A percentile compares a stretch with the other conserved stretches of the same genome.
Evolutionary conservation across 2,797 vertebrate genomes (phyloP).

Genomic region (Sphenopsis melanotis): DNA sequence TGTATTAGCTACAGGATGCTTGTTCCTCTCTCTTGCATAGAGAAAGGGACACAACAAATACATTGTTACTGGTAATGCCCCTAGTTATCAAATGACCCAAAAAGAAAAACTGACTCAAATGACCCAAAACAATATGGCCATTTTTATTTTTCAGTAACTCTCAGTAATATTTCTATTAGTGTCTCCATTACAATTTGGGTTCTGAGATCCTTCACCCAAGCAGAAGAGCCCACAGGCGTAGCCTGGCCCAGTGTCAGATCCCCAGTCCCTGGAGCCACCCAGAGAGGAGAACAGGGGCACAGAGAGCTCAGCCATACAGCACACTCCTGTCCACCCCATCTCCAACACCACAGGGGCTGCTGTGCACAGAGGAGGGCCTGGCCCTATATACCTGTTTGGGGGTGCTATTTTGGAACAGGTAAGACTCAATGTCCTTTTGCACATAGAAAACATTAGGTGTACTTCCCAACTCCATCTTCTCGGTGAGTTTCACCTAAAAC

Average conservation of each 20-base stretch:
- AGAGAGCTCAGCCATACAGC: neutral
- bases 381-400: neutral
- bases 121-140: neutral
- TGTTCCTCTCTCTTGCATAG: neutral
- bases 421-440: neutral
- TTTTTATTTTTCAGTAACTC: neutral
- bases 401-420: neutral
- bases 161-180: neutral
- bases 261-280: neutral
- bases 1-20: neutral
- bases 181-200: neutral
- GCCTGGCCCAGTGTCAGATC: neutral
- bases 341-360: neutral
- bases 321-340: rapidly evolving
- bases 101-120: neutral
- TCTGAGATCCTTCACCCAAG: neutral
- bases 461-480: neutral
- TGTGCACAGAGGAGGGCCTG: neutral
- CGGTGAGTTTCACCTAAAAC: neutral
- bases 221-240: neutral
- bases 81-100: neutral
- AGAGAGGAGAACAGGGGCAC: neutral
- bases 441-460: neutral
- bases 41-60: neutral
- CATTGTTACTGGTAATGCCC: neutral